Evolutionary conservation across 2,797 vertebrate genomes (phyloP), one percentile per base, ranked within the genome.

Genomic region (Semaprochilodus insignis): DNA sequence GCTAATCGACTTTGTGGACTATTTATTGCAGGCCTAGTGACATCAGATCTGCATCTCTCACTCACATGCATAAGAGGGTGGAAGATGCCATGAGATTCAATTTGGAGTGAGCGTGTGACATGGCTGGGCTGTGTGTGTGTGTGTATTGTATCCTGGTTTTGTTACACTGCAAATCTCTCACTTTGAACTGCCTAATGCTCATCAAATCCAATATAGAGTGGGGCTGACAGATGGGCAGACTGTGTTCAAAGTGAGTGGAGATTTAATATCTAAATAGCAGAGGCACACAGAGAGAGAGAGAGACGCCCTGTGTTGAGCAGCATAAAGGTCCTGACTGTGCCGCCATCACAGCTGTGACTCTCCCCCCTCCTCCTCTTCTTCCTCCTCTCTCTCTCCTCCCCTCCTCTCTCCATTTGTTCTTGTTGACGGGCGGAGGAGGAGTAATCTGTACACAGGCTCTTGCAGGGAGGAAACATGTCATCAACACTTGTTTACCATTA

Each of bases 231-330:
- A 95, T 95, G 94, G 94, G 91, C 91, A 87, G 93, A 90, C 93
- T 93, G 92, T 91, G 94, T 94, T 95, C 94, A 94, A 90, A 94
- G 94, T 92, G 90, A 87, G 91, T 87, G 83, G 89, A 90, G 91
- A 92, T 93, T 94, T 91, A 95, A 94, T 94, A 89, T 92, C 93
- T 94, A 92, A 96, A 92, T 93, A 93, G 95, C 93, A 93, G 91
- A 91, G 90, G 92, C 90, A 88, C 88, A 63, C 44, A 83, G 83
- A 81, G 83, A 79, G 89, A 83, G 92, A 92, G 90, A 93, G 88
- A 86, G 86, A 76, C 90, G 86, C 91, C 89, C 89, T 91, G 89
- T 85, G 90, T 89, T 88, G 86, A 89, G 86, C 74, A 85, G 89
- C 82, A 83, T 86, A 93, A 92, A 94, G 91, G 91, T 91, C 90